Conservation (phyloP, 2,797 vertebrate genomes). For the Threskiornis aethiopicus region DNA sequence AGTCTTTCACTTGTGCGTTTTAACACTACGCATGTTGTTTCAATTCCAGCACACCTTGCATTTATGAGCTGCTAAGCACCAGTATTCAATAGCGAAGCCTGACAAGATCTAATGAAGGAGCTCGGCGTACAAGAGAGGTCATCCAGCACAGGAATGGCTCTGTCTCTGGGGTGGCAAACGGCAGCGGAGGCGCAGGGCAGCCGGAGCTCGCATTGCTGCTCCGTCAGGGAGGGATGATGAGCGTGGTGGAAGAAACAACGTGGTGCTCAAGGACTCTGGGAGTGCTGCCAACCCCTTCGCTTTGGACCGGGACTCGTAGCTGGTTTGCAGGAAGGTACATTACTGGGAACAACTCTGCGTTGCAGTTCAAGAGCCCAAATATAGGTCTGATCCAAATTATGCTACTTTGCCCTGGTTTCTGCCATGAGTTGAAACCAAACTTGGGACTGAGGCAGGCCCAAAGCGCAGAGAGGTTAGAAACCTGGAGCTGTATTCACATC, state of each 20-base stretch:
- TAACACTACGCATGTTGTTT: rapidly evolving
- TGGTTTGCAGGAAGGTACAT: background rate
- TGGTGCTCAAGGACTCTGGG: background rate
- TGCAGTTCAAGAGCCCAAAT: background rate
- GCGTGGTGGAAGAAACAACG: rapidly evolving
- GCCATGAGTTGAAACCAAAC: background rate
- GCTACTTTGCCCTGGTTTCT: background rate
- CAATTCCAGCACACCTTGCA: background rate
- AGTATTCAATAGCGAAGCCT: background rate
- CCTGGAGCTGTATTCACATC: background rate
- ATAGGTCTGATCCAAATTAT: background rate
- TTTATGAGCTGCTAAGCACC: background rate
- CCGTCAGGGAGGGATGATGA: background rate
- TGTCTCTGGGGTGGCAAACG: rapidly evolving
- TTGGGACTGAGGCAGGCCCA: background rate
- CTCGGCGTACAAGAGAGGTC: rapidly evolving
- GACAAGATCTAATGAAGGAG: rapidly evolving
- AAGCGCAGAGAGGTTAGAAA: background rate
- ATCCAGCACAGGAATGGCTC: background rate
- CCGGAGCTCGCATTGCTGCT: background rate
- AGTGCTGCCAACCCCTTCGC: background rate
- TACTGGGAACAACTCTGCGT: rapidly evolving
- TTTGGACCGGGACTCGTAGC: rapidly evolving
- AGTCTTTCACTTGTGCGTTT: background rate
- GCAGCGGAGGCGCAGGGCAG: background rate